Percentiles rank a stretch among this genome's conserved stretches.
phyloP scores from a whole-genome alignment of 2,113 vertebrate species.

The Sceloporus tristichus region DNA sequence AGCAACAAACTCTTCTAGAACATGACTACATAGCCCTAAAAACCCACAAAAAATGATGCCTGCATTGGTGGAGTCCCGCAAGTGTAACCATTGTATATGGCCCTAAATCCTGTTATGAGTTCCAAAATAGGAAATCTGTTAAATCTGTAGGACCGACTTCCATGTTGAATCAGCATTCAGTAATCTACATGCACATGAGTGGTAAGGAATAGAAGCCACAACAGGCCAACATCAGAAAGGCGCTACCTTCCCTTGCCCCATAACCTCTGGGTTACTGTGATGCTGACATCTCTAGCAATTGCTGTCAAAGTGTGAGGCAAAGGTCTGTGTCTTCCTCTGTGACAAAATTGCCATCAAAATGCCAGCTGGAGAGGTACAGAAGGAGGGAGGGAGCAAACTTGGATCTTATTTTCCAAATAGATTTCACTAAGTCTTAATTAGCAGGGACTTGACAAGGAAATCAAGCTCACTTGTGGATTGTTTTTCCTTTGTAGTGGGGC shows the following conservation, averaged over 20 bases:
- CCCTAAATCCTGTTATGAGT: no score
- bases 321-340: not conserved
- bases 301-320: constrained; percentile 6
- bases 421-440: constrained; percentile 17
- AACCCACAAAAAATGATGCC: no score
- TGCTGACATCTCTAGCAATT: not conserved
- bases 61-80: no score
- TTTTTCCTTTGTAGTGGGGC: not conserved
- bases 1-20: no score
- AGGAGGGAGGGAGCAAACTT: constrained; percentile 2
- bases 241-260: not conserved
- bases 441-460: constrained; percentile 14
- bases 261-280: not conserved
- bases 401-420: constrained; percentile 20
- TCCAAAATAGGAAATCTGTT: no score
- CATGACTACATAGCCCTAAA: no score
- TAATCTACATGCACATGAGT: no score
- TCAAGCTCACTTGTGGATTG: rapidly evolving
- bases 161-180: no score
- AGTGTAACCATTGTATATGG: no score
- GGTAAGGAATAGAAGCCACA: not conserved
- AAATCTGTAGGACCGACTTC: no score
- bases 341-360: not conserved
- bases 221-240: not conserved
- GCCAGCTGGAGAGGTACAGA: not conserved